Conservation (phyloP, 2,888 invertebrate species). For the Gastracanthus pulcherrimus region DNA sequence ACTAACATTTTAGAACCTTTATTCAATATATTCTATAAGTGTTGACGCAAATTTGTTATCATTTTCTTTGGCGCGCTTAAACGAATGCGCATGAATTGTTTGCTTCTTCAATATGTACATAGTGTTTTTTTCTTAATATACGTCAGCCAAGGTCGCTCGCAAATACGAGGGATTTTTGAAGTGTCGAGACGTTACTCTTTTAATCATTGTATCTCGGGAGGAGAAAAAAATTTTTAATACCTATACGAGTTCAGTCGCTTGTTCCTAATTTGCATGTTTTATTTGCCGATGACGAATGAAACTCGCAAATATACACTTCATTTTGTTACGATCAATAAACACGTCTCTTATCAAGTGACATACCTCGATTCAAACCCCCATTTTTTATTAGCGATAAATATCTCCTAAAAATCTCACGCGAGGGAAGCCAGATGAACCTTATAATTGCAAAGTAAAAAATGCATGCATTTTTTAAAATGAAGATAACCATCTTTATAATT, state of each 20-base stretch:
- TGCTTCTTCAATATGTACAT: slow-evolving; percentile 31
- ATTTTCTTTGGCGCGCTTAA: not conserved
- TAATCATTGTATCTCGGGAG: slow-evolving; percentile 7
- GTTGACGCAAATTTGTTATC: slow-evolving; percentile 25
- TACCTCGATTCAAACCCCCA: not conserved
- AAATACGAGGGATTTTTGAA: slow-evolving; percentile 12
- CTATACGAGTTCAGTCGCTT: not conserved
- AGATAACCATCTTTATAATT: too few species aligned
- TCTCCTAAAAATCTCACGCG: not conserved
- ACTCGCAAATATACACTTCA: slow-evolving; percentile 2
- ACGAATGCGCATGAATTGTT: slow-evolving; percentile 18
- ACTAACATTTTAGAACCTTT: not conserved
- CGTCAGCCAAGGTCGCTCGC: slow-evolving; percentile 18
- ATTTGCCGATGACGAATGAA: not conserved
- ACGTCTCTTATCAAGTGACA: slow-evolving; percentile 7
- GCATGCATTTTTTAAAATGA: too few species aligned
- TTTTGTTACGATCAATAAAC: slow-evolving; percentile 10
- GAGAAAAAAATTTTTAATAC: not conserved
- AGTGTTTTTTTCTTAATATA: not conserved
- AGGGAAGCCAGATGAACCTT: not conserved
- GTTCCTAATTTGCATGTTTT: slow-evolving; percentile 23
- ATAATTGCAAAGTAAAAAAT: too few species aligned
- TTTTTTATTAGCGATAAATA: not conserved
- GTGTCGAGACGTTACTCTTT: slow-evolving; percentile 9
- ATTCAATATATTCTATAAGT: not conserved